Base-by-base conservation (phyloP, 2,797 vertebrate genomes). In the Acipenser transmontanus region DNA sequence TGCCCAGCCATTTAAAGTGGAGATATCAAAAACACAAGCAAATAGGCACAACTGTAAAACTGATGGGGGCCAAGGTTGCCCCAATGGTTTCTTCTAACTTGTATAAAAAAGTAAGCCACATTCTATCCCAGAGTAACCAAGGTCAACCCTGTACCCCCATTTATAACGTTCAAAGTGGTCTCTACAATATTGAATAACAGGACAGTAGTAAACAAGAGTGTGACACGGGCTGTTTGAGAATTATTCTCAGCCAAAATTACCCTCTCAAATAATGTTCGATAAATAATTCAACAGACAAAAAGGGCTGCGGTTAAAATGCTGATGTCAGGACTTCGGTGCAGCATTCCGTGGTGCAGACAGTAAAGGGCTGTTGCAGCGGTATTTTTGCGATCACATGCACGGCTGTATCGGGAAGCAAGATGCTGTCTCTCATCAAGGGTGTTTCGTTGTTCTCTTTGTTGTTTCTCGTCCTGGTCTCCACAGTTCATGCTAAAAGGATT, bases 291-390 rank as follows among this genome's bases (percentile, higher is more conserved):
- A 85, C 72, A 69, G 69, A 66, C 78, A 68, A 72, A 78, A 72
- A 62, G 79, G 80, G 83, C 82, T 82, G 89, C 87, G 77, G 86
- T 85, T 85, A 85, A 87, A 81, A 81, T 77, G 94, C 94, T 95
- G 94, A 94, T 94, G 94, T 94, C 93, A 95, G 93, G 88, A 77
- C 67, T 80, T 85, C 78, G 81, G 85, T 87, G 88, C 90, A 85
- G 88, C 85, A 88, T 89, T 90, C 85, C 76, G 81, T 86, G 85
- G 88, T 89, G 88, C 87, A 90, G 89, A 82, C 85, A 80, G 86
- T 47, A 82, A 74, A 77, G 72, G 64, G 79, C 74, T 78, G 76
- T 71, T 72, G 71, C 76, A 71, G 71, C 76, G 65, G 69, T 66
- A 71, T 70, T 78, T 49, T 70, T 50, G 11, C 72, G 74, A 79